Evolutionary conservation across 2,113 vertebrate species (phyloP).

Genomic region (Pseudorasbora parva): DNA sequence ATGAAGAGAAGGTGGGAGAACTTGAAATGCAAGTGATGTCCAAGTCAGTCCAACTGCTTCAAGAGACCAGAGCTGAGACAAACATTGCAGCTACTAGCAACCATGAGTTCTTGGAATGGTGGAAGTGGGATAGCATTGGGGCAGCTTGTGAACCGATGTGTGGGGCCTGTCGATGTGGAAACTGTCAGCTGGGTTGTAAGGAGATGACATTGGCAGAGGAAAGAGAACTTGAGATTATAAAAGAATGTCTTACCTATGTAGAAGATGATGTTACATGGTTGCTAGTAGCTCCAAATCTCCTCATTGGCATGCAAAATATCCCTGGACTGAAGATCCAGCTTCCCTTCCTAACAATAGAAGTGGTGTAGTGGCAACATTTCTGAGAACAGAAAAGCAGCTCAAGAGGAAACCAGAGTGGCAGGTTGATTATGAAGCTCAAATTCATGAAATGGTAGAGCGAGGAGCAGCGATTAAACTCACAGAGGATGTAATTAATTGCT

Average conservation of each 20-base stretch:
- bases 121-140: not conserved
- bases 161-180: conserved; percentile 35
- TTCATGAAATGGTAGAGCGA: conserved; percentile 53
- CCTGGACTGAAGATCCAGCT: conserved; percentile 25
- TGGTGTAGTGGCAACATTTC: conserved; percentile 29
- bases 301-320: conserved; percentile 50
- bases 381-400: conserved; percentile 46
- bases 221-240: conserved; percentile 48
- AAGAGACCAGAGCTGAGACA: not conserved
- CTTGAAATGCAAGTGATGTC: not conserved
- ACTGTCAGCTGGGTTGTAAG: conserved; percentile 47
- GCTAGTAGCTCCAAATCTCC: no score
- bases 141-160: conserved; percentile 46
- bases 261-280: conserved; percentile 24
- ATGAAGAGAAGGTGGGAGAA: not conserved
- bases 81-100: not conserved
- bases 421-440: conserved; percentile 16
- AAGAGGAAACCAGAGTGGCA: not conserved
- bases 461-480: conserved; percentile 19
- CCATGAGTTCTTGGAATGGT: conserved; percentile 43
- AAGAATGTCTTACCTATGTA: conserved; percentile 43
- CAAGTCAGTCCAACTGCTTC: not conserved
- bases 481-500: not conserved
- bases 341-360: conserved; percentile 39
- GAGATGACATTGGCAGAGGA: conserved; percentile 54